These are phyloP conservation scores for Epinephelus fuscoguttatus DNA, from an alignment of 2,113 vertebrate genomes.

Conservation along the genomic window DNA sequence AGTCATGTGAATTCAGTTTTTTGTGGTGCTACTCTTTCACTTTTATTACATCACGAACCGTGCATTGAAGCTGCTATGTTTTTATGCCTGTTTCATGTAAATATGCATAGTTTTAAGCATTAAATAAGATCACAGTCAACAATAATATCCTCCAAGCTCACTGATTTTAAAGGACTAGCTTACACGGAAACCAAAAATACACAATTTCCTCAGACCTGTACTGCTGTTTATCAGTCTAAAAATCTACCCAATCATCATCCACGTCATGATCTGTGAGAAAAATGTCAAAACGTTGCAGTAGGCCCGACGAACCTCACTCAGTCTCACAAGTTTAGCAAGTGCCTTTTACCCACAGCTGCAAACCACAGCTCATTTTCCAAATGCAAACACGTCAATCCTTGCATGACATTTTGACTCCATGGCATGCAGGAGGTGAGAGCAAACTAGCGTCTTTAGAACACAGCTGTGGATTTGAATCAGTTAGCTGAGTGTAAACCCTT, in stretches of 20 bases:
- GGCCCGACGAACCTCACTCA: neutral
- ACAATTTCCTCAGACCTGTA: neutral
- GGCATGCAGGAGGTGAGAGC: neutral
- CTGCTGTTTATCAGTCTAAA: constrained; percentile 50
- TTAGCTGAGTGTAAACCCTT: neutral
- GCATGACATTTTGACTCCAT: constrained; percentile 1
- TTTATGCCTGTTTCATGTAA: neutral
- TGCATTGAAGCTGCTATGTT: neutral
- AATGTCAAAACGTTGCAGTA: constrained; percentile 96
- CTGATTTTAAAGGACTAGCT: neutral
- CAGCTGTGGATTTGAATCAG: neutral
- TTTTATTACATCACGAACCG: neutral
- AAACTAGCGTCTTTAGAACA: too few relatives aligned
- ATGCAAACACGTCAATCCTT: neutral
- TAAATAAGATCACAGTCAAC: neutral
- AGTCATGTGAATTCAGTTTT: neutral
- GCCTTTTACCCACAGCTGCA: constrained; percentile 20
- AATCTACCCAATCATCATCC: constrained; percentile 96
- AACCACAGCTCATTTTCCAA: constrained; percentile 26
- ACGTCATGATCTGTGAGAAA: constrained; percentile 94
- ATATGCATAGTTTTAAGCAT: neutral
- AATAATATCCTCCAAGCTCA: neutral
- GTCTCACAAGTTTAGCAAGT: neutral
- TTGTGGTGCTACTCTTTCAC: neutral
- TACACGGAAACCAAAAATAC: neutral